phyloP scores from a whole-genome alignment of 2,888 invertebrate genomes.

The Willowsia nigromaculata region DNA sequence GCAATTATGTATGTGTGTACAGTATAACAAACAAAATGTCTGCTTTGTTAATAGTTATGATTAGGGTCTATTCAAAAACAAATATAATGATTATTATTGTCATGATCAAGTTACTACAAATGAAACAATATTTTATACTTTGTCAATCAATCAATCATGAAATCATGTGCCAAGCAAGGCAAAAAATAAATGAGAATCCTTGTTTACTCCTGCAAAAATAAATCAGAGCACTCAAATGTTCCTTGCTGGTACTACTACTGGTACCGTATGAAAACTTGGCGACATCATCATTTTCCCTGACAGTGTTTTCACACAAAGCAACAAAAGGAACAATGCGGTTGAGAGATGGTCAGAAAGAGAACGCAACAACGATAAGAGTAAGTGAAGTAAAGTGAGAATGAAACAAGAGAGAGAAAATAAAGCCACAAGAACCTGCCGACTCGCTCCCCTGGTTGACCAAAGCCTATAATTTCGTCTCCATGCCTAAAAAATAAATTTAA shows the following conservation, averaged over 20 bases:
- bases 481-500: constrained; percentile 78
- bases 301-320: neutral
- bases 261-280: neutral
- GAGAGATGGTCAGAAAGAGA: constrained; percentile 46
- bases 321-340: neutral
- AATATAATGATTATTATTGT: constrained; percentile 55
- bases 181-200: neutral
- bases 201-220: neutral
- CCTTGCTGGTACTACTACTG: neutral
- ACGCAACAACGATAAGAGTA: constrained; percentile 31
- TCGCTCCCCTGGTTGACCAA: constrained; percentile 78
- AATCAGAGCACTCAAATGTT: neutral
- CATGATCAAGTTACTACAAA: constrained; percentile 57
- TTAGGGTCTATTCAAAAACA: constrained; percentile 38
- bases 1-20: too few relatives aligned
- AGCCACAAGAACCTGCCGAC: constrained; percentile 75
- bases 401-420: constrained; percentile 54
- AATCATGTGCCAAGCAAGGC: neutral
- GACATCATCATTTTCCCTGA: neutral
- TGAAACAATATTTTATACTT: constrained; percentile 34
- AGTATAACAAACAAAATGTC: constrained; percentile 42
- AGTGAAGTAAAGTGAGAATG: constrained; percentile 64
- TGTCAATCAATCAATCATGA: constrained; percentile 64
- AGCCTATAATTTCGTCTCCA: constrained; percentile 79
- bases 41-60: constrained; percentile 4